Evolutionary conservation across 1,140 invertebrate genomes (phyloP), one percentile per base, ranked within the genome.

Genomic region (silkworm (Bombyx mori)): DNA sequence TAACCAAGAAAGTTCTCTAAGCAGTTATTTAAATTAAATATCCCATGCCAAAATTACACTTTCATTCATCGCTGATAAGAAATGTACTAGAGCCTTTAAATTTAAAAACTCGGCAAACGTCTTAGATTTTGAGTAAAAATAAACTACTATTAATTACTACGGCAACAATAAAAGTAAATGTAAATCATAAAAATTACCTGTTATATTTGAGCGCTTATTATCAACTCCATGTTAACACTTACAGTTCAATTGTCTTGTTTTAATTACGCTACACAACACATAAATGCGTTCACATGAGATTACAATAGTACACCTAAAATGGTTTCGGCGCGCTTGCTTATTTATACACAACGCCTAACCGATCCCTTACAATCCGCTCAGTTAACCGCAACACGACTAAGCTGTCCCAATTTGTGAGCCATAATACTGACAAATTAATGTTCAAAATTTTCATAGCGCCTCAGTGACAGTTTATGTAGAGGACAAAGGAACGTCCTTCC

Each of bases 371-470:
- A 69, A 63, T 53, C 62, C 62, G 54, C 62, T 63, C 61, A 64
- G 54, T 67, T 48, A 59, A 65, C 58, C 64, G 65, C 59, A 72
- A 63, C 66, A 63, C 61, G 50, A 69, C 66, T 65, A 62, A 65
- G 64, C 60, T 60, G 65, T 67, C 61, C 59, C 63, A 68, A 69
- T 72, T 65, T 67, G 60, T 66, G 63, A 62, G 26, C 26, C 26
- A 58, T 62, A 59, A 56, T 62, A 62, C 55, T 63, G 58, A 69
- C 65, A 70, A 66, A 69, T 71, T 65, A 71, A 63, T 70, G 61
- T 71, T 73, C 66, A 68, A 69, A 76, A 70, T 74, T 77, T 72
- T 72, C 65, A 70, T 79, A 69, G 63, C 58, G 62, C 60, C 56
- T 60, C 56, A 62, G 66, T 65, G 68, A 68, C 70, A 66, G 68